phyloP scores from a whole-genome alignment of 2,113 vertebrate species.

The Crotalus horridus region DNA sequence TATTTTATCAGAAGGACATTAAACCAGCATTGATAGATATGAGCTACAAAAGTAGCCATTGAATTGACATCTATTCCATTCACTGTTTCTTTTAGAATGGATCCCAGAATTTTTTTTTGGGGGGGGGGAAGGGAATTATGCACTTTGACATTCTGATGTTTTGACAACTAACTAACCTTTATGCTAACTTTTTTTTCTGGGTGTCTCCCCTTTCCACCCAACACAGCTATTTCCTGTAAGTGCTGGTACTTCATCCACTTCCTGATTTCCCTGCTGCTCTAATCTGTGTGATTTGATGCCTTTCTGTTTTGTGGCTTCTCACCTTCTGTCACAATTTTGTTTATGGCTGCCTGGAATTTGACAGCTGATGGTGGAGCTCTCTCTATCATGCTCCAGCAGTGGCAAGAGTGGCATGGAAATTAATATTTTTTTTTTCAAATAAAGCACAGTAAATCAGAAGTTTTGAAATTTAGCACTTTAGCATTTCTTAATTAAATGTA shows the following conservation, averaged over 20 bases:
- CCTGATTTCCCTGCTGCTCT: background rate
- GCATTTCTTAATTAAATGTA: conserved; percentile 75
- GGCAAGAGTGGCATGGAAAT: conserved; percentile 35
- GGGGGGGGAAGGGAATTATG: background rate
- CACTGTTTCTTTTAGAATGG: background rate
- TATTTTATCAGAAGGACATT: background rate
- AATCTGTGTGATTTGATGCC: background rate
- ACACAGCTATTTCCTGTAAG: background rate
- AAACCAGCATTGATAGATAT: no score
- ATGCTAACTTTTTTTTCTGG: background rate
- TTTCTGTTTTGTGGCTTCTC: fast-evolving
- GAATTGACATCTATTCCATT: background rate
- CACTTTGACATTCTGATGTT: background rate
- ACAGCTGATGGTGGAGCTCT: background rate
- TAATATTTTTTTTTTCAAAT: conserved; percentile 47
- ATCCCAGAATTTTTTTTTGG: background rate
- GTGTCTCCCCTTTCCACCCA: background rate
- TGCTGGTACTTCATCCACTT: background rate
- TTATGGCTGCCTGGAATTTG: background rate
- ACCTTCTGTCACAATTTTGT: background rate
- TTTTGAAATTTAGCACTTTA: conserved; percentile 63
- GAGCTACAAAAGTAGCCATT: background rate
- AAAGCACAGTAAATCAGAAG: conserved; percentile 57
- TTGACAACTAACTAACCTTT: background rate
- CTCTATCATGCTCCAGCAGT: background rate